These are phyloP conservation scores for Euplexia lucipara DNA, from an alignment of 2,888 invertebrate species.

Conservation along the genomic window DNA sequence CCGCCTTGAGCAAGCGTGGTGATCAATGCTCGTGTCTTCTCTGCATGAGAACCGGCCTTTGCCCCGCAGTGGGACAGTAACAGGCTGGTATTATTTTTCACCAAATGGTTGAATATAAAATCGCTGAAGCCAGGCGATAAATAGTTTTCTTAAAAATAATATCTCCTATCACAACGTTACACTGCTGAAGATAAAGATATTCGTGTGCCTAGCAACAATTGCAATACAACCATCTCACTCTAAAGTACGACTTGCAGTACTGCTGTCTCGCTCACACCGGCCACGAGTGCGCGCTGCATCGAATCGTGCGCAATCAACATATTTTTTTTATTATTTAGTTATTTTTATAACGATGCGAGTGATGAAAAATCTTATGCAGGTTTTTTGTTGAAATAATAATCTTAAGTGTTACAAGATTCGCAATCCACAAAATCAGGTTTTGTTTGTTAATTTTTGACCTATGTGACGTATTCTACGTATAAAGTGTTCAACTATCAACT, in stretches of 20 bases:
- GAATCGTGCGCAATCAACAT: conserved; percentile 49
- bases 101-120: conserved; percentile 7
- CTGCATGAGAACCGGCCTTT: too few relatives aligned
- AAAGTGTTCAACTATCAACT: too few relatives aligned
- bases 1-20: too few relatives aligned
- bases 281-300: conserved; percentile 27
- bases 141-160: conserved; percentile 20
- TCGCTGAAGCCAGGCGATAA: conserved; percentile 9
- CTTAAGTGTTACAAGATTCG: conserved; percentile 7
- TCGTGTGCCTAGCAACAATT: conserved; percentile 45
- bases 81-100: too few relatives aligned
- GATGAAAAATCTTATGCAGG: conserved; percentile 31
- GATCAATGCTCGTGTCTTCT: too few relatives aligned
- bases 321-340: conserved; percentile 34
- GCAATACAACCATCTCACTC: conserved; percentile 41
- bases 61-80: too few relatives aligned
- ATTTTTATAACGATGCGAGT: conserved; percentile 38
- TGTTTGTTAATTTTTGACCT: conserved; percentile 12
- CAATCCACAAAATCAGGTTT: conserved; percentile 11
- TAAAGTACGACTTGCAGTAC: neutral
- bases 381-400: conserved; percentile 30
- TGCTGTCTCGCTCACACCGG: conserved; percentile 6
- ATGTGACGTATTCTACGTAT: neutral
- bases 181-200: conserved; percentile 34
- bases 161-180: conserved; percentile 31